A percentile compares a stretch with the other conserved stretches of the same genome.
Conservation (phyloP, 2,888 invertebrate species). For the Pollenia amentaria region DNA sequence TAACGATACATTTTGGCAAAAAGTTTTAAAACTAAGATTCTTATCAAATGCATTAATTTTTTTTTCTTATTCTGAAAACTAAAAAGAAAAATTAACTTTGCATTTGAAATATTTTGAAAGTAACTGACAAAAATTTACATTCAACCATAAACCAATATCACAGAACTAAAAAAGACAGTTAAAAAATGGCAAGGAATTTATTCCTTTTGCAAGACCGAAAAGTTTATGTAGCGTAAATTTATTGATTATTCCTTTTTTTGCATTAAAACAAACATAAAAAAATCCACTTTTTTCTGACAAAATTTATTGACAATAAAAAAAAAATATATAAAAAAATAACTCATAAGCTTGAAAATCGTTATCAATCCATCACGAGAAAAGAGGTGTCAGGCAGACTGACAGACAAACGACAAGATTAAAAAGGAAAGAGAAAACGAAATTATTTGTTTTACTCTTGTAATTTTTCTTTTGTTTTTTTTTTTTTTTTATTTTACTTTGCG, state of each 20-base stretch:
- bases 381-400: background rate
- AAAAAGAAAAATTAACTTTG: background rate
- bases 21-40: background rate
- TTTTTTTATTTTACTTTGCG: no score
- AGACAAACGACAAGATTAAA: background rate
- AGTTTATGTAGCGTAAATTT: conserved; percentile 57
- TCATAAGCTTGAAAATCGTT: background rate
- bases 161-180: background rate
- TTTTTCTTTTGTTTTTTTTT: no score
- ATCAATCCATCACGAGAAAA: background rate
- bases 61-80: background rate
- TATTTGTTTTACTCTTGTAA: background rate
- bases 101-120: background rate
- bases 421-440: background rate
- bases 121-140: conserved; percentile 24
- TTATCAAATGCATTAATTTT: conserved; percentile 1
- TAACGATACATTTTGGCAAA: conserved; percentile 28
- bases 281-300: background rate
- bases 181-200: background rate
- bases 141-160: background rate
- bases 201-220: conserved; percentile 9
- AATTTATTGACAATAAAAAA: conserved; percentile 11
- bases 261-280: conserved; percentile 15
- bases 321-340: background rate
- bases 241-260: conserved; percentile 20